These are phyloP conservation scores for Chalcosyrphus nemorum DNA, from an alignment of 2,888 invertebrate species.

Conservation along the genomic window DNA sequence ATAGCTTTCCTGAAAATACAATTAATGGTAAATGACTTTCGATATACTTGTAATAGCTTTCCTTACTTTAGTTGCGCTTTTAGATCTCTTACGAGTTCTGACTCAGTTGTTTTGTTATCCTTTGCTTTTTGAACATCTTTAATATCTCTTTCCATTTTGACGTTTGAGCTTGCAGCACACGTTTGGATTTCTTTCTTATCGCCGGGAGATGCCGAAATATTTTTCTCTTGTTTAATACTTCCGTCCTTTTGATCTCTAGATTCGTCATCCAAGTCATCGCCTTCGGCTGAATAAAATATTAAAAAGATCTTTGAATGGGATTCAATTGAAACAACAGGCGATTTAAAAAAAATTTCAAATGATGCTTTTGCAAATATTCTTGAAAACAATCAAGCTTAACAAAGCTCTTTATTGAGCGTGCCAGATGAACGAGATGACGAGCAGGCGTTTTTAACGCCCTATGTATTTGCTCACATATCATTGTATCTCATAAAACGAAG, in stretches of 20 bases:
- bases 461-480: no score
- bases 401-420: no score
- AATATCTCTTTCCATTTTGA: conserved; percentile 86
- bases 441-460: no score
- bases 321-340: no score
- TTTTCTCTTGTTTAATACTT: conserved; percentile 82
- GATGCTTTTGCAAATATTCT: no score
- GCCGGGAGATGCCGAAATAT: conserved; percentile 79
- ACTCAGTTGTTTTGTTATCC: conserved; percentile 86
- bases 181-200: conserved; percentile 84
- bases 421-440: no score
- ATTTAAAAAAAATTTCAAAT: no score
- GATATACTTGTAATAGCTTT: background rate
- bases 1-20: conserved; percentile 88
- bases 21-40: background rate
- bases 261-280: conserved; percentile 79
- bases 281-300: conserved; percentile 76
- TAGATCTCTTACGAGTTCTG: conserved; percentile 86
- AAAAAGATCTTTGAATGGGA: no score
- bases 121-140: conserved; percentile 85
- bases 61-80: conserved; percentile 95
- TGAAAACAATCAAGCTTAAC: no score
- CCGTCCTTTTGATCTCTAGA: conserved; percentile 80
- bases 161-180: conserved; percentile 80
- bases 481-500: no score